Evolutionary conservation across 2,797 vertebrate genomes (phyloP).

Genomic region (Buceros bicornis): DNA sequence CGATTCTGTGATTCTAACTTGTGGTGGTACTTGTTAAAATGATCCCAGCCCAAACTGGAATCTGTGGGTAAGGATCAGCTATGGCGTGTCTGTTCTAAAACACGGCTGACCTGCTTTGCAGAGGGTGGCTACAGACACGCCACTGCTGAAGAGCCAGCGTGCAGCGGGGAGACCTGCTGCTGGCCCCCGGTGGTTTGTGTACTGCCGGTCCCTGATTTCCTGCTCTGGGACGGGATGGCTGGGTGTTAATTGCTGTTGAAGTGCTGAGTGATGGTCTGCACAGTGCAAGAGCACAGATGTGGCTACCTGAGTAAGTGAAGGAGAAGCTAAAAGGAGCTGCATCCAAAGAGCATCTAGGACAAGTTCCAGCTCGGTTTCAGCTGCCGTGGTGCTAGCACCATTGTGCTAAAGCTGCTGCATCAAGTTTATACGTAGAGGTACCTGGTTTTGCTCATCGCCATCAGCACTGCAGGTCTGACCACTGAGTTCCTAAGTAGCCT

Average conservation of each 20-base stretch:
- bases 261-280: not conserved
- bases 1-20: not conserved
- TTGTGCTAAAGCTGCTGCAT: not conserved
- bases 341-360: not conserved
- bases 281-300: not conserved
- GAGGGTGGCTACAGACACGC: not conserved
- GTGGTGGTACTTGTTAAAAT: not conserved
- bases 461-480: not conserved
- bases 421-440: not conserved
- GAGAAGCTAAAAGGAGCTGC: slow-evolving; percentile 1
- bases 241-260: not conserved
- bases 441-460: not conserved
- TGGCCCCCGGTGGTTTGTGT: accelerated
- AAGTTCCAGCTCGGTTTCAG: not conserved
- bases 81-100: not conserved
- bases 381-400: not conserved
- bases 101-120: not conserved
- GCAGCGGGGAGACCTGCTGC: not conserved
- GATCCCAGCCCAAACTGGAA: not conserved
- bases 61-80: not conserved
- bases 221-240: not conserved
- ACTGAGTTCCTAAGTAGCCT: not conserved
- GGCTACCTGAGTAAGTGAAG: not conserved
- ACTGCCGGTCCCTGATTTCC: not conserved
- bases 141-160: accelerated